Conservation (phyloP, 2,888 invertebrate genomes). For the Cryptus armator region DNA sequence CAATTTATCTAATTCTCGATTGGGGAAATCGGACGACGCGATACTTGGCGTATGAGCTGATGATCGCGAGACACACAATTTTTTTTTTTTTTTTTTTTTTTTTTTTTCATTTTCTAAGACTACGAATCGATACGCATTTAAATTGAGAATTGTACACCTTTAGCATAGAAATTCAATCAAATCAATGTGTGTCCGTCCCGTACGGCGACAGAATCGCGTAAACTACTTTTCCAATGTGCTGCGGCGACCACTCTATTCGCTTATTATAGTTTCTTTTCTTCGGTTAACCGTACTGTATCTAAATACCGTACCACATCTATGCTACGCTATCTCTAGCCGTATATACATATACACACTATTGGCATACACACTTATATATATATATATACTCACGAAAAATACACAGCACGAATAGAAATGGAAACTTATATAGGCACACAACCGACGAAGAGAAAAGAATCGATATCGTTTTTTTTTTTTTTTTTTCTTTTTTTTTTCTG, state of each 20-base stretch:
- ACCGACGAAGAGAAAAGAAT: slow-evolving; percentile 53
- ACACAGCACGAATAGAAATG: slow-evolving; percentile 57
- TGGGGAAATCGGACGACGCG: slow-evolving; percentile 8
- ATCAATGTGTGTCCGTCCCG: background rate
- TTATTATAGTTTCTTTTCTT: slow-evolving; percentile 11
- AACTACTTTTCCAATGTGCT: slow-evolving; percentile 32
- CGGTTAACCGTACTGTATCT: slow-evolving; percentile 10
- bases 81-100: slow-evolving; percentile 24
- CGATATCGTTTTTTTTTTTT: slow-evolving; percentile 24
- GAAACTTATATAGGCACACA: slow-evolving; percentile 53
- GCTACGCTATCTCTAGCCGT: slow-evolving; percentile 40
- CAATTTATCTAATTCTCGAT: slow-evolving; percentile 46
- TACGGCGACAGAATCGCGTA: slow-evolving; percentile 19
- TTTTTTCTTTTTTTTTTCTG: background rate
- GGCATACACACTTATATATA: slow-evolving; percentile 58
- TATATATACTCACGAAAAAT: slow-evolving; percentile 46
- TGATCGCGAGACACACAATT: slow-evolving; percentile 44
- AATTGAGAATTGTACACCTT: slow-evolving; percentile 26
- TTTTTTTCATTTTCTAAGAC: too few relatives aligned
- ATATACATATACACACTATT: slow-evolving; percentile 66
- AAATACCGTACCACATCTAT: slow-evolving; percentile 34
- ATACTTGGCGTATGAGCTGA: slow-evolving; percentile 24
- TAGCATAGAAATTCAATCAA: slow-evolving; percentile 41
- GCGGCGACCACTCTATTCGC: slow-evolving; percentile 18
- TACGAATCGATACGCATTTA: slow-evolving; percentile 36